Conservation (phyloP, 2,888 invertebrate species). For the Drosophila suboccidentalis region DNA sequence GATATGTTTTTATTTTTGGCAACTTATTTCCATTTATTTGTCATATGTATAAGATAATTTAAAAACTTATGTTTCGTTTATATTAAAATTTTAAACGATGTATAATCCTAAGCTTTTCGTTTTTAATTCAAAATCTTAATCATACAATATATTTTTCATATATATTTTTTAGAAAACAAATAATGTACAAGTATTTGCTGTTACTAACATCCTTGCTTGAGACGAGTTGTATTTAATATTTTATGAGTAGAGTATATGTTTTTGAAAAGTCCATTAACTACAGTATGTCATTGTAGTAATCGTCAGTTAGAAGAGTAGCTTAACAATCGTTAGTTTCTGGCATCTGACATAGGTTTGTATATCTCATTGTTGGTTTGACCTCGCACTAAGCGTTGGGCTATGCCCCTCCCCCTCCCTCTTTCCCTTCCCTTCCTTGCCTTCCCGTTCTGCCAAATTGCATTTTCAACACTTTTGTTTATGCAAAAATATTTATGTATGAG, state of each 20-base stretch:
- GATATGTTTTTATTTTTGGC: no score
- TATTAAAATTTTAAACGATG: no score
- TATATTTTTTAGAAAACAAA: neutral
- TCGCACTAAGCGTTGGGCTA: slow-evolving; percentile 56
- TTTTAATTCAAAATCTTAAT: neutral
- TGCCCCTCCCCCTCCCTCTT: neutral
- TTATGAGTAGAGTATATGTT: neutral
- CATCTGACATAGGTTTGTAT: slow-evolving; percentile 7
- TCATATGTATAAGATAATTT: no score
- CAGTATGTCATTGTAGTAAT: neutral
- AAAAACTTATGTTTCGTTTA: no score
- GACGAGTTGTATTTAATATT: neutral
- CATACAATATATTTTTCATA: no score
- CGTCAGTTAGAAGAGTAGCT: neutral
- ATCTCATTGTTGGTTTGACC: slow-evolving; percentile 65
- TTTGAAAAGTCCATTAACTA: neutral
- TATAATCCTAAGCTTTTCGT: no score
- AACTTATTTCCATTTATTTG: no score
- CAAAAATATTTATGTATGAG: slow-evolving; percentile 78
- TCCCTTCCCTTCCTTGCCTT: neutral
- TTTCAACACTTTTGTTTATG: slow-evolving; percentile 80
- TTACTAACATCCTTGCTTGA: neutral
- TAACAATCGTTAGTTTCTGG: neutral
- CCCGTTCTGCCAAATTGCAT: slow-evolving; percentile 68
- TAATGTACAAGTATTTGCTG: neutral